A percentile compares a stretch with the other conserved stretches of the same genome.
phyloP scores from a whole-genome alignment of 2,888 invertebrate species.

The Abrostola tripartita region DNA sequence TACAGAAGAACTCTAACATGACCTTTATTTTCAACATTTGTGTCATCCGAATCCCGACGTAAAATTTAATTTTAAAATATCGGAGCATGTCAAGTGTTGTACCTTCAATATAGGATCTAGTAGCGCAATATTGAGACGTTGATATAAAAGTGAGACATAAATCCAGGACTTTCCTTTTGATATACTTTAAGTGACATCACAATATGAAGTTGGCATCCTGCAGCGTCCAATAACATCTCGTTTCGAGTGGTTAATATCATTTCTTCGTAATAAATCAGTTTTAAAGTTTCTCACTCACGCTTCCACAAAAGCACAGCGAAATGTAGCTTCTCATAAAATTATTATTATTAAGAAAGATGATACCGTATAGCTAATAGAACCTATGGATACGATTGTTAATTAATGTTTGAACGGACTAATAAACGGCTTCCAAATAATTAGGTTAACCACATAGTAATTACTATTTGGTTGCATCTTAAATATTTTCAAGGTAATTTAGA shows the following conservation, averaged over 20 bases:
- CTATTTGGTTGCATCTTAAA: too few relatives aligned
- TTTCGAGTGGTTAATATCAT: neutral
- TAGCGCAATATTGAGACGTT: constrained; percentile 17
- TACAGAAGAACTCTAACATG: too few relatives aligned
- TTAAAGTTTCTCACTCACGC: neutral
- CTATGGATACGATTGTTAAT: too few relatives aligned
- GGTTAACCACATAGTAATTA: too few relatives aligned
- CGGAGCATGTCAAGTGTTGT: neutral
- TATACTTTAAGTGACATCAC: neutral
- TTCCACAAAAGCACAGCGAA: neutral
- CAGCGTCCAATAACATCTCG: neutral
- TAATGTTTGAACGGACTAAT: too few relatives aligned
- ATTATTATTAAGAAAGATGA: too few relatives aligned
- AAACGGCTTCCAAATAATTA: too few relatives aligned
- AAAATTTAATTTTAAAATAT: constrained; percentile 20
- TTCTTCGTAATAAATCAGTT: neutral
- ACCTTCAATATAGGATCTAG: neutral
- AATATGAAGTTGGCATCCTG: neutral
- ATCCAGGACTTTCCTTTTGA: neutral
- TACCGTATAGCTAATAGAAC: too few relatives aligned
- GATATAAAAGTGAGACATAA: constrained; percentile 13
- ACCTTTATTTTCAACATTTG: too few relatives aligned
- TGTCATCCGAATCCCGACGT: neutral
- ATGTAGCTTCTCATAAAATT: too few relatives aligned
- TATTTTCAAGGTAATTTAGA: too few relatives aligned